Evolutionary conservation across 2,113 vertebrate genomes (phyloP), one percentile per base, ranked within the genome.

Genomic region (Rhinopomastus cyanomelas): DNA sequence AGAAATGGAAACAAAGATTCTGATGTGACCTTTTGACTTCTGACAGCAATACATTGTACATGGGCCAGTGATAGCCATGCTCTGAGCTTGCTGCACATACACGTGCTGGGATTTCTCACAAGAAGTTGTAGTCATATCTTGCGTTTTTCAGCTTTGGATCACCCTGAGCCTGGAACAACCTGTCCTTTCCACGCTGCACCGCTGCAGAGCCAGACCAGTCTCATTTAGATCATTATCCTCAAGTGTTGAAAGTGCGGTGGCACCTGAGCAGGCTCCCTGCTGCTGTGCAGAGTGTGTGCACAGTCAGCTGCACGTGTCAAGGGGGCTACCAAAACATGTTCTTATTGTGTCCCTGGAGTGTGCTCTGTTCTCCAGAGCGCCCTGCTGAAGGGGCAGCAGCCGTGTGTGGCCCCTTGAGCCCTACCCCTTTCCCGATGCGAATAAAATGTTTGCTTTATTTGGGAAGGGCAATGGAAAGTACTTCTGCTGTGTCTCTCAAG

Each of bases 101-200:
- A 0, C 17, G 17, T 62, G 29, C 57, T 88, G 42, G 11, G 5
- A 37, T 89, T 83, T 69, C 16, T 39, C 53, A 21, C 29, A 10
- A 17, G 23, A 16, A 32, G 11, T 0, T 2, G 34, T 51, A 21
- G 26, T 59, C 13, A n/a, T 20, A 0, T 36, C 37, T 53, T 19
- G 3, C n/a, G 87, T 87, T 48, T 75, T 67, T 72, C 64, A 44
- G 72, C 48, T 3, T 2, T 8, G 46, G 32, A 11, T 48, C 49
- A 34, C 36, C 25, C 18, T 10, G 29, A 67, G 26, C 37, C 60
- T 64, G 61, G 36, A 83, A 26, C 37, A 84, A 61, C 8, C 57
- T 61, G 20, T 23, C 12, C 3, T 72, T 65, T 56, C 11, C 3
- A 27, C 71, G 2, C 2, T 17, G 8, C 59, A 15, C 36, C 8